Percentiles rank a stretch among this genome's conserved stretches.
Conservation (phyloP, 2,113 vertebrate species). For the Gambusia holbrooki region DNA sequence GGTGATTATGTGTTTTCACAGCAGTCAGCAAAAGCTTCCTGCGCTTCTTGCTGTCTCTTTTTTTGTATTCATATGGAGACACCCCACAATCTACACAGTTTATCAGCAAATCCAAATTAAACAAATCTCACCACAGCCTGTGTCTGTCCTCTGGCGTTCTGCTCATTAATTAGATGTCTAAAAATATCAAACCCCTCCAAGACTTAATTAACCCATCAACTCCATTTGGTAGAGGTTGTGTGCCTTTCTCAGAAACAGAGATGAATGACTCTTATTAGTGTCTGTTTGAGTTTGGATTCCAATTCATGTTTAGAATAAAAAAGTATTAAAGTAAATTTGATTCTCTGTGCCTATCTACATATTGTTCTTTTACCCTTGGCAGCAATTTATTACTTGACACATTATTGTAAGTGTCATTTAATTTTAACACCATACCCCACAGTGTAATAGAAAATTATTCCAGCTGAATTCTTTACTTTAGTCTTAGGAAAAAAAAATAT, state of each 20-base stretch:
- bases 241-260: slow-evolving; percentile 55
- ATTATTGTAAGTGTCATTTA: not conserved
- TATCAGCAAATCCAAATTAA: slow-evolving; percentile 76
- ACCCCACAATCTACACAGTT: slow-evolving; percentile 52
- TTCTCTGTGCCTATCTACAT: not conserved
- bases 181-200: slow-evolving; percentile 84
- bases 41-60: slow-evolving; percentile 9
- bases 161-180: slow-evolving; percentile 82
- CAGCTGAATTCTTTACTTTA: not conserved
- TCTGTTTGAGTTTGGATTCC: slow-evolving; percentile 38
- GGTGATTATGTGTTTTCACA: slow-evolving; percentile 20
- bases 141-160: slow-evolving; percentile 68
- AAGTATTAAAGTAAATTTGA: not conserved
- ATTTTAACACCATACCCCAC: not conserved
- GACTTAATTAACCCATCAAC: slow-evolving; percentile 83
- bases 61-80: slow-evolving; percentile 39
- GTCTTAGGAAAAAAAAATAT: not conserved
- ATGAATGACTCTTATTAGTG: slow-evolving; percentile 60
- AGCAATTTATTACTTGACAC: not conserved
- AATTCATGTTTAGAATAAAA: slow-evolving; percentile 7
- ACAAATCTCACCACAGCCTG: slow-evolving; percentile 76
- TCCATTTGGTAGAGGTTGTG: slow-evolving; percentile 60
- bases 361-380: not conserved
- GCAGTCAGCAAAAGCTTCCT: not conserved
- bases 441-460: not conserved